Conservation (phyloP, 2,797 vertebrate species). For the Dendrocincla fuliginosa region DNA sequence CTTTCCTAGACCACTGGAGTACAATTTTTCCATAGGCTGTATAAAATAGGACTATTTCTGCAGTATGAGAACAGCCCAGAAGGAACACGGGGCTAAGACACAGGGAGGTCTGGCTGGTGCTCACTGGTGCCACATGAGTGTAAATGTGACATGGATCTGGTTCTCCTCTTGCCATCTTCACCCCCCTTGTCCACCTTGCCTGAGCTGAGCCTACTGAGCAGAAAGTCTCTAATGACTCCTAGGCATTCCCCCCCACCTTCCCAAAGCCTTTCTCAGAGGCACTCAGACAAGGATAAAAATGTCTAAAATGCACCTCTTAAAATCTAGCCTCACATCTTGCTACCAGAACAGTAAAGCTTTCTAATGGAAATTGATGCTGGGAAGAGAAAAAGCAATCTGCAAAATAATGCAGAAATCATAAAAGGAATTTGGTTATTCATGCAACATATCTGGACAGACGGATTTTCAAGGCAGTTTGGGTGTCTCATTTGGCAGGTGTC, state of each 20-base stretch:
- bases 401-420: neutral
- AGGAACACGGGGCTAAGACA: neutral
- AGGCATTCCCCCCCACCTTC: too few species aligned
- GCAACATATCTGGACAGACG: neutral
- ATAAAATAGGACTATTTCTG: neutral
- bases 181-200: neutral
- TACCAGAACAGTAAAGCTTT: neutral
- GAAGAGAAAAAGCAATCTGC: neutral
- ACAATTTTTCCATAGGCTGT: neutral
- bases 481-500: constrained; percentile 27
- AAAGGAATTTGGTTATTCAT: neutral
- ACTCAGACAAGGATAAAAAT: neutral
- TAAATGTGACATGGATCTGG: neutral
- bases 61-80: neutral
- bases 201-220: neutral
- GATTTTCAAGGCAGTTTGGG: neutral
- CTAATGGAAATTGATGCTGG: neutral
- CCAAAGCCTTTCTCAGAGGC: neutral
- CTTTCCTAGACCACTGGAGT: neutral
- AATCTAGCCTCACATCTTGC: neutral
- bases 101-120: neutral
- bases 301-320: neutral
- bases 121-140: accelerated
- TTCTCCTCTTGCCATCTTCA: neutral
- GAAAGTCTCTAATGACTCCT: neutral